Conservation (phyloP, 2,113 vertebrate genomes). For the Grus americana region DNA sequence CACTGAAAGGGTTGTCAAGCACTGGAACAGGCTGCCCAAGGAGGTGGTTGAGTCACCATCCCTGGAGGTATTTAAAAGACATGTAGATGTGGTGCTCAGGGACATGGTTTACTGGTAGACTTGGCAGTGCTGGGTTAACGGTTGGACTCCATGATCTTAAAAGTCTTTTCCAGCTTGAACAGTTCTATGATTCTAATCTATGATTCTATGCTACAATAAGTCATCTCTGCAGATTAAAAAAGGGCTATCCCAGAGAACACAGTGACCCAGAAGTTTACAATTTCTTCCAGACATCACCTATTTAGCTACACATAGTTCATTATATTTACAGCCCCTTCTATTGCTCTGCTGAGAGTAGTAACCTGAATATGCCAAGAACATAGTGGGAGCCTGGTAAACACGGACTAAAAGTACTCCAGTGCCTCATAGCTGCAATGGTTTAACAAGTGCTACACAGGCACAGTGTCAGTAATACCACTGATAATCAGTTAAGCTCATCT, state of each 20-base stretch:
- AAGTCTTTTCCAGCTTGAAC: too few relatives aligned
- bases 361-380: slow-evolving; percentile 10
- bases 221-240: not conserved
- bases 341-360: slow-evolving; percentile 7
- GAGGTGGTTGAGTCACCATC: too few relatives aligned
- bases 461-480: not conserved
- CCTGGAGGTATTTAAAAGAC: too few relatives aligned
- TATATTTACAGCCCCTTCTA: slow-evolving; percentile 7
- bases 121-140: too few relatives aligned
- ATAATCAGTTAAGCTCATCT: slow-evolving; percentile 16
- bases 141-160: too few relatives aligned
- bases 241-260: not conserved
- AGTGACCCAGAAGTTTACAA: slow-evolving; percentile 13
- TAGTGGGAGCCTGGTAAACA: not conserved
- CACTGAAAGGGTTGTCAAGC: too few relatives aligned
- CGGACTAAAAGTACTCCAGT: not conserved
- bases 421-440: not conserved
- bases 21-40: too few relatives aligned
- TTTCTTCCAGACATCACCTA: slow-evolving; percentile 12
- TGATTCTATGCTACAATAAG: not conserved
- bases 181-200: too few relatives aligned
- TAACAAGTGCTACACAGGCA: not conserved
- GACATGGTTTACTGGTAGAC: too few relatives aligned
- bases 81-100: too few relatives aligned
- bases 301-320: not conserved